Percentiles rank a stretch among this genome's conserved stretches.
These are phyloP conservation scores for Pachymerium ferrugineum DNA, from an alignment of 2,888 invertebrate genomes.

Conservation along the genomic window DNA sequence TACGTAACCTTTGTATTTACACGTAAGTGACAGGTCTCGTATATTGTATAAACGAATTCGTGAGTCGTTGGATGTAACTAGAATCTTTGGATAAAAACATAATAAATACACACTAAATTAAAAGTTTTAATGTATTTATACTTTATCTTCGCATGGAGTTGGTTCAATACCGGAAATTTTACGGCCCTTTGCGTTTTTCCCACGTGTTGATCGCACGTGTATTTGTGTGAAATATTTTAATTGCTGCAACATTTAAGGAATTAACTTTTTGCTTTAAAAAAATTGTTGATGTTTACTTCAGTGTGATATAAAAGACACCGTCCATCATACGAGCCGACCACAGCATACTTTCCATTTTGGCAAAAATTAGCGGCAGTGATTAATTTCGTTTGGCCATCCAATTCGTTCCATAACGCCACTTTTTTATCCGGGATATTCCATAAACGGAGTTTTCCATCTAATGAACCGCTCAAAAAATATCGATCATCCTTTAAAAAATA, in stretches of 20 bases:
- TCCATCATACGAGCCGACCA: constrained; percentile 97
- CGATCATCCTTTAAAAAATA: constrained; percentile 53
- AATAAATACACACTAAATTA: constrained; percentile 16
- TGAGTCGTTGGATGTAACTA: constrained; percentile 97
- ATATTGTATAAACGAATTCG: constrained; percentile 92
- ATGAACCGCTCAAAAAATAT: constrained; percentile 92
- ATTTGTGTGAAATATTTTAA: constrained; percentile 97
- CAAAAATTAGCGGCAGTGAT: constrained; percentile 97
- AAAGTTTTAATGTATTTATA: constrained; percentile 38
- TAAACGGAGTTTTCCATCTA: constrained; percentile 94
- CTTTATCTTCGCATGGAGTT: constrained; percentile 89
- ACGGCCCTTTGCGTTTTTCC: constrained; percentile 86
- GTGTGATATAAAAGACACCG: constrained; percentile 97
- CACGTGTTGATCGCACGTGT: constrained; percentile 89
- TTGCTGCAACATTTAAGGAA: constrained; percentile 54
- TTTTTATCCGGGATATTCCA: constrained; percentile 99
- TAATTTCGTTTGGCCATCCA: constrained; percentile 85
- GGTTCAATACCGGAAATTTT: constrained; percentile 98
- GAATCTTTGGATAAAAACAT: constrained; percentile 53
- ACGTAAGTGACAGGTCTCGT: constrained; percentile 85
- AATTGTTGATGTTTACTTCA: constrained; percentile 54
- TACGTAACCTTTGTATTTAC: constrained; percentile 89
- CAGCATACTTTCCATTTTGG: constrained; percentile 95
- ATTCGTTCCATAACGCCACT: constrained; percentile 96
- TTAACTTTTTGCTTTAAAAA: background rate